Base-by-base conservation (phyloP, 2,113 vertebrate species). In the Empidonax traillii region DNA sequence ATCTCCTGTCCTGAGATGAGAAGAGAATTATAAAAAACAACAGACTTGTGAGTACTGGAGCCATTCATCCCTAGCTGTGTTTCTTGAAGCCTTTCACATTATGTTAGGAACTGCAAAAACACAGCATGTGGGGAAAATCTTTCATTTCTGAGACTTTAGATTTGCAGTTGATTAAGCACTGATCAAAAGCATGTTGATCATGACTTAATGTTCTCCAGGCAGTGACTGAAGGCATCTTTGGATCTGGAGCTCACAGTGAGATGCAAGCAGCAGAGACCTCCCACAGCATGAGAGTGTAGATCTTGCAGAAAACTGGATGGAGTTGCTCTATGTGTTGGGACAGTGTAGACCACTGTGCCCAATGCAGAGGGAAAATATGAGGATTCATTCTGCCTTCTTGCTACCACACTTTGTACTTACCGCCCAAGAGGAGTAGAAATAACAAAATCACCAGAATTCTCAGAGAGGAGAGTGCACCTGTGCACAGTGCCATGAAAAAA, bases 111-210 rank as follows among this genome's bases (percentile, higher is more conserved):
- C 16, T 79, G 41, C 27, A 79, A 67, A 95, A 91, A 28, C 35
- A 74, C 52, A 91, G 69, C 56, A 65, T 13, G 18, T 73, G 74
- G 46, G 56, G 39, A 44, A 90, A 65, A 72, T 44, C 19, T 82
- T 63, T 82, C 11, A 2, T 62, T 90, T 76, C 46, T 3, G 11
- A 69, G 44, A 63, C 35, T 66, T 82, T 9, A 22, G 15, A 47
- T 84, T 77, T 89, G 47, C 55, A 39, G 47, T 43, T 89, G 68
- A 72, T 90, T 83, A 90, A 87, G n/a, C 35, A 66, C 41, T 43
- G 62, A 85, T 86, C 63, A 86, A 89, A 83, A 86, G 24, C 71
- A 47, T 71, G n/a, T 71, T 77, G 68, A 53, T 44, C 4, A 1
- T 74, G 63, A 86, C 46, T 76, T 80, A n/a, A 53, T 39, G 37